Conservation (phyloP, 2,888 invertebrate species). For the Apamea crenata region DNA sequence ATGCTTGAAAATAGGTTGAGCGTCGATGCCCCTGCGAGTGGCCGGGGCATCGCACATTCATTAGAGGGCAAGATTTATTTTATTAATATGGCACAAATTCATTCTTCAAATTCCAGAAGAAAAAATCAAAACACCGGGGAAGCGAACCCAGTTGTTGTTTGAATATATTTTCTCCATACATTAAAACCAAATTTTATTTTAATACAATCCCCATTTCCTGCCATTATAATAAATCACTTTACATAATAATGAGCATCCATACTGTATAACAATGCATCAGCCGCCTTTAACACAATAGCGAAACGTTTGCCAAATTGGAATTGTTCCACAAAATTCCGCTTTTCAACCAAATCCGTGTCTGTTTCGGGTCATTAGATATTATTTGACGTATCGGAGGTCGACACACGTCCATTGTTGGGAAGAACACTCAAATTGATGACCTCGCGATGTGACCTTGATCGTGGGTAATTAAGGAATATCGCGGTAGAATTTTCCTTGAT, state of each 20-base stretch:
- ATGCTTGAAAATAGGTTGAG: too few relatives aligned
- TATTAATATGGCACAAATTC: neutral
- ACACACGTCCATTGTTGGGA: slow-evolving; percentile 42
- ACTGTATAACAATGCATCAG: slow-evolving; percentile 14
- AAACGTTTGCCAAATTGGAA: slow-evolving; percentile 59
- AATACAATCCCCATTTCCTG: slow-evolving; percentile 10
- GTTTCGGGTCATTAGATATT: slow-evolving; percentile 55
- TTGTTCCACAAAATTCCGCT: slow-evolving; percentile 56
- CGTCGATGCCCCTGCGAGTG: too few relatives aligned
- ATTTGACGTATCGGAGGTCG: slow-evolving; percentile 57
- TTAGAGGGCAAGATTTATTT: neutral
- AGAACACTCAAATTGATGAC: slow-evolving; percentile 36
- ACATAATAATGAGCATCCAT: slow-evolving; percentile 29
- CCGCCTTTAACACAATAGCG: slow-evolving; percentile 15
- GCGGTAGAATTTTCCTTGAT: slow-evolving; percentile 46
- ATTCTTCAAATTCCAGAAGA: neutral
- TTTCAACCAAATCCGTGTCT: slow-evolving; percentile 56
- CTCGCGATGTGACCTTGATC: slow-evolving; percentile 49
- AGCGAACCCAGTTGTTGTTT: neutral
- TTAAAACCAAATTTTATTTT: neutral
- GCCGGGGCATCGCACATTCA: too few relatives aligned
- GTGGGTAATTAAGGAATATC: slow-evolving; percentile 49
- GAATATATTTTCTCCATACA: neutral
- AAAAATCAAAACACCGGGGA: neutral
- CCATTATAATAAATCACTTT: slow-evolving; percentile 28